phyloP scores from a whole-genome alignment of 2,113 vertebrate species.

The Tachysurus fulvidraco region DNA sequence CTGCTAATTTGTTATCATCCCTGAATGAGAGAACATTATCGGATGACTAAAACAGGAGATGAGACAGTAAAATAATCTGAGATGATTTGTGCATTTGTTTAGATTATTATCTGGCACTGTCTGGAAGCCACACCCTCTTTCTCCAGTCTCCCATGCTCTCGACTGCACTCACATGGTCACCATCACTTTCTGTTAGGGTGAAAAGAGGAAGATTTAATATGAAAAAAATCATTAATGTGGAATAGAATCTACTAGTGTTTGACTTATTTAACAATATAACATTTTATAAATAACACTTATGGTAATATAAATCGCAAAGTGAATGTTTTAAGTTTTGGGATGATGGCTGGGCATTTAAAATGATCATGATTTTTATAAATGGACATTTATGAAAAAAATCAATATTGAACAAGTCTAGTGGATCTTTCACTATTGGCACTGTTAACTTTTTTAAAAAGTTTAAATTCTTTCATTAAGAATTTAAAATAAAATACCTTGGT shows the following conservation, averaged over 20 bases:
- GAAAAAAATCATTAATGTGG: neutral
- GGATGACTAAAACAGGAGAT: neutral
- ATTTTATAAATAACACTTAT: neutral
- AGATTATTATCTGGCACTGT: neutral
- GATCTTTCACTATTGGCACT: neutral
- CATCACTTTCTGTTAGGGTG: neutral
- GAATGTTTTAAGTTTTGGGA: neutral
- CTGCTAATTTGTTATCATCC: neutral
- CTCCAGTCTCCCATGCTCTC: neutral
- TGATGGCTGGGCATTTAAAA: neutral
- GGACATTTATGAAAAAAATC: neutral
- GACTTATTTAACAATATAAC: neutral
- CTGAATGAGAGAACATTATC: neutral
- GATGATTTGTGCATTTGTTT: neutral
- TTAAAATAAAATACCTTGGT: neutral
- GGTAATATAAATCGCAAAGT: neutral
- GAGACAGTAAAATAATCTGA: neutral
- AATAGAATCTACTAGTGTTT: neutral
- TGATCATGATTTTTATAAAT: neutral
- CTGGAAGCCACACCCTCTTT: neutral
- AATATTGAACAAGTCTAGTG: neutral
- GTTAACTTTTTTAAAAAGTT: neutral
- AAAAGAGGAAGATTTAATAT: neutral
- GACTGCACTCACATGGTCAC: neutral
- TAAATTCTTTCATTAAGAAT: neutral